Evolutionary conservation across 2,113 vertebrate species (phyloP).

Genomic region (Monopterus albus): DNA sequence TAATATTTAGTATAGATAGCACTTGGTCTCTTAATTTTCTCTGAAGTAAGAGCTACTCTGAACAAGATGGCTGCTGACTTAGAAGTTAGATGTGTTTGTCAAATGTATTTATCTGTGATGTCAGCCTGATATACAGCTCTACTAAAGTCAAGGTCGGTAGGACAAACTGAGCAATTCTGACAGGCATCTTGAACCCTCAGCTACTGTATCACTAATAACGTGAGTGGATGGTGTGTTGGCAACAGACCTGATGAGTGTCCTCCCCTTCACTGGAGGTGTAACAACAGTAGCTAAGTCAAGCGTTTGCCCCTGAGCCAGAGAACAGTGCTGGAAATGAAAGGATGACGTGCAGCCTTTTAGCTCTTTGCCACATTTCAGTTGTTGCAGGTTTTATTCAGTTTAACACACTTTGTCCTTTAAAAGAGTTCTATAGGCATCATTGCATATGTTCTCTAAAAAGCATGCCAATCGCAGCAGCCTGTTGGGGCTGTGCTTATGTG

Average conservation of each 20-base stretch:
- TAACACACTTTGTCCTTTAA: slow-evolving; percentile 10
- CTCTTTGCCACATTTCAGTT: neutral
- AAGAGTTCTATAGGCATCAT: neutral
- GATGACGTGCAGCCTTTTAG: slow-evolving; percentile 25
- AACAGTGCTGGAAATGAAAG: slow-evolving; percentile 30
- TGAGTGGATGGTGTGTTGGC: slow-evolving; percentile 34
- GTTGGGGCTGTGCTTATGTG: too few species aligned
- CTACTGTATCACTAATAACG: slow-evolving; percentile 3
- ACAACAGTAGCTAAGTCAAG: slow-evolving; percentile 32
- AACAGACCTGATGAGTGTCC: slow-evolving; percentile 30
- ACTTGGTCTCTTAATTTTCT: neutral
- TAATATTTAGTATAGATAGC: too few species aligned
- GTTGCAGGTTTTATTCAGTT: neutral
- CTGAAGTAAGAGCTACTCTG: neutral
- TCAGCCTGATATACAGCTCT: slow-evolving; percentile 24
- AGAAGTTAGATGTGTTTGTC: slow-evolving; percentile 6
- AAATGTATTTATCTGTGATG: slow-evolving; percentile 15
- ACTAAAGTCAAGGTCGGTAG: slow-evolving; percentile 2
- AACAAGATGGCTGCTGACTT: neutral
- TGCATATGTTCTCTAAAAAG: neutral
- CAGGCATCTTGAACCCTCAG: slow-evolving; percentile 29
- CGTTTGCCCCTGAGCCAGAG: slow-evolving; percentile 7
- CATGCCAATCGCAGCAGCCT: too few species aligned
- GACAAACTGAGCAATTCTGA: slow-evolving; percentile 22
- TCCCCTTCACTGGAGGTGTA: slow-evolving; percentile 22